phyloP scores from a whole-genome alignment of 2,113 vertebrate genomes.

The Leptosomus discolor region DNA sequence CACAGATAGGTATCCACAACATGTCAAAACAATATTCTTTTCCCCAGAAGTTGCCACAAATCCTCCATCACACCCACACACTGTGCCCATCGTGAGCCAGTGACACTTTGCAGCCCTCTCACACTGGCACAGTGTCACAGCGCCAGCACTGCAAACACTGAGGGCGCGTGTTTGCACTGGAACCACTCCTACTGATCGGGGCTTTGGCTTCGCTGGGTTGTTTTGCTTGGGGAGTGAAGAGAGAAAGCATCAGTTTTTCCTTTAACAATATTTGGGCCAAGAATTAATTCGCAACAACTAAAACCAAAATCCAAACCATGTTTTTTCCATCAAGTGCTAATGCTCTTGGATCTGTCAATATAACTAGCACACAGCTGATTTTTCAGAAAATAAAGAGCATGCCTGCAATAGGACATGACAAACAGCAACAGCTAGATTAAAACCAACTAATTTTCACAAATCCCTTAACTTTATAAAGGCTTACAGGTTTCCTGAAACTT shows the following conservation, averaged over 20 bases:
- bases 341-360: background rate
- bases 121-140: background rate
- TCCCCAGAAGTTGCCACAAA: background rate
- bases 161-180: background rate
- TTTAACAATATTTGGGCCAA: background rate
- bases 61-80: background rate
- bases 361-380: background rate
- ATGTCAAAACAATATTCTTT: background rate
- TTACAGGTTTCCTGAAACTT: background rate
- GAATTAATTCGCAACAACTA: conserved; percentile 25
- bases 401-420: background rate
- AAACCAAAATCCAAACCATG: background rate
- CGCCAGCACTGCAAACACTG: background rate
- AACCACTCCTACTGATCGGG: background rate
- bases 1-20: background rate
- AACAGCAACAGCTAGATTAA: background rate
- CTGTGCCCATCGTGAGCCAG: background rate
- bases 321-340: conserved; percentile 45
- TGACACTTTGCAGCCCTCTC: background rate
- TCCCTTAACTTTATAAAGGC: background rate
- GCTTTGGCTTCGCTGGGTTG: background rate
- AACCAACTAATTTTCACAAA: background rate
- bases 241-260: conserved; percentile 40
- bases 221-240: background rate
- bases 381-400: background rate